These are phyloP conservation scores for Petrocephalus zakoni DNA, from an alignment of 2,113 vertebrate species.

Conservation along the genomic window DNA sequence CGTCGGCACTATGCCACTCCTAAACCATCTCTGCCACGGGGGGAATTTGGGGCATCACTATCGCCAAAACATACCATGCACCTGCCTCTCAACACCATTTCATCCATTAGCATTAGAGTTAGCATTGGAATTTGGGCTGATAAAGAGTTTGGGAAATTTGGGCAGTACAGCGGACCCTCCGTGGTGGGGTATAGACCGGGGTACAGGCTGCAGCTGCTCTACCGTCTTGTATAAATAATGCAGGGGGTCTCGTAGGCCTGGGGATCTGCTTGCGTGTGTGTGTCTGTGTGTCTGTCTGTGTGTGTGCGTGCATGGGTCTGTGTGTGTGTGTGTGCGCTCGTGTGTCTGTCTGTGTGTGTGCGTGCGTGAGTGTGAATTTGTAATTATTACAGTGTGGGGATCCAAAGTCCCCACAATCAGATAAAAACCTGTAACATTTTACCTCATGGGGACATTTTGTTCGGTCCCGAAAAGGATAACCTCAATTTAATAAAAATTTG, in stretches of 20 bases:
- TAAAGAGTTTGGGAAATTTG: too few relatives aligned
- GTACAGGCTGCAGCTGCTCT: background rate
- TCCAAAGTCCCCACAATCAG: background rate
- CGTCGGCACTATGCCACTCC: background rate
- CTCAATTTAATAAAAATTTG: background rate
- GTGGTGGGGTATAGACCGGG: background rate
- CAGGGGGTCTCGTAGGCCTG: background rate
- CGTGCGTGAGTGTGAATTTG: too few relatives aligned
- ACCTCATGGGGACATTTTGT: background rate
- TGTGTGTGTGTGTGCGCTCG: background rate
- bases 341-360: slow-evolving; percentile 11
- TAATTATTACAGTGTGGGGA: background rate
- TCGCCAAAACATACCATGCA: background rate
- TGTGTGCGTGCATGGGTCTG: background rate
- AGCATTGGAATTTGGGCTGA: background rate
- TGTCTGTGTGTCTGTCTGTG: background rate
- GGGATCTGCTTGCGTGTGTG: background rate
- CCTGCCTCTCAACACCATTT: background rate
- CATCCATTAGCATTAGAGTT: background rate
- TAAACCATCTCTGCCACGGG: background rate
- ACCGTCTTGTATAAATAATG: background rate
- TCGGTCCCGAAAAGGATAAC: background rate
- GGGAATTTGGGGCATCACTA: background rate
- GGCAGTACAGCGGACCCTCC: background rate
- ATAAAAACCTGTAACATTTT: background rate